Evolutionary conservation across 2,888 invertebrate genomes (phyloP), one percentile per base, ranked within the genome.

Genomic region (Actias luna): DNA sequence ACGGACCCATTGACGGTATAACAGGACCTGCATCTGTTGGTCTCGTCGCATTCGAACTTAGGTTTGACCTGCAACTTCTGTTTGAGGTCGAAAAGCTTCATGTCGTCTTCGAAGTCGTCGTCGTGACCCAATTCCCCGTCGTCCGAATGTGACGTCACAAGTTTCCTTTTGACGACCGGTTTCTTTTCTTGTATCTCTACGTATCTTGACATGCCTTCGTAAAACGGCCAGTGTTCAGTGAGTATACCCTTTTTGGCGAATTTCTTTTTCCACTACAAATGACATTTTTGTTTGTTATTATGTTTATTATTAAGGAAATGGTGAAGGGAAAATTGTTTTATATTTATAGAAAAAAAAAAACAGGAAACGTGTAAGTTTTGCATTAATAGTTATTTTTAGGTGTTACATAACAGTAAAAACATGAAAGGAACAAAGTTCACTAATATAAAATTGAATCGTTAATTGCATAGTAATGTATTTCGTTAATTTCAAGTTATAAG

Each of bases 161-260:
- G 46, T 22, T 50, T 50, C 52, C 76, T 73, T 36, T 72, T 73
- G 29, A 72, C 71, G 10, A 71, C 69, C 0, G 74, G 72, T 2
- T 68, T 61, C 33, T 72, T 74, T 36, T 73, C 73, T 29, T 77
- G 77, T 8, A 76, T 66, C 63, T 82, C 78, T 1, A 74, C 72
- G 72, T 86, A 90, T 35, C 78, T 80, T 1, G 77, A 66, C 79
- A 92, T 84, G 2, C 84, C 84, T 10, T 88, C 88, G 67, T 78
- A 92, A 67, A 85, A 92, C 12, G 88, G 90, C 92, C 92, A 92
- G 33, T 87, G 84, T 66, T 90, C 92, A 65, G 80, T 87, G 12
- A 92, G 72, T 60, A 89, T 82, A 5, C 92, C 92, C 73, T 90
- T 89, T 64, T 75, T 81, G 1, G 89, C 88, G 68, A 91, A 92